Evolutionary conservation across 2,113 vertebrate genomes (phyloP), one percentile per base, ranked within the genome.

Genomic region (Papio anubis): DNA sequence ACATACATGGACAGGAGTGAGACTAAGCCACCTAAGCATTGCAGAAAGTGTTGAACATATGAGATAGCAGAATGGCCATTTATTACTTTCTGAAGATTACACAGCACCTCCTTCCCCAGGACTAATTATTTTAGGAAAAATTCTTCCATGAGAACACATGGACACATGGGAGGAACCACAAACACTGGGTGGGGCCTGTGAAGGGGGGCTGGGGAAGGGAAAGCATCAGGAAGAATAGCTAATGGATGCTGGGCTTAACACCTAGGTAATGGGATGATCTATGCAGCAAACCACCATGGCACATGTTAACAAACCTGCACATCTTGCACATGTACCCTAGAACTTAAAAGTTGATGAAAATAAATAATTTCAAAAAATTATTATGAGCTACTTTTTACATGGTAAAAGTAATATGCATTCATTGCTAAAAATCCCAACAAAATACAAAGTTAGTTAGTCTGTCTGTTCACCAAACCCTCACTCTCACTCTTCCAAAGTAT

Each of bases 41-140:
- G 43, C 83, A 93, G 70, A 81, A 90, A 81, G 14, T 38, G 10
- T 43, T 64, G 27, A 86, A 61, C 2, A 76, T 18, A 88, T 59
- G 27, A 87, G 3, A 43, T 27, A 23, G 6, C 17, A 86, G 27
- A 95, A 64, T 20, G 14, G n/a, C 9, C 68, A 50, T 78, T 50
- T 70, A 76, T 66, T 64, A 59, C 32, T 89, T 91, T 94, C 57
- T 90, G 79, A 96, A 89, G 35, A 93, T 91, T 73, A 45, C 14
- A 93, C 30, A 82, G 52, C 32, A 94, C 82, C 45, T 96, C 75
- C 93, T 91, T 61, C 81, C 52, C 87, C 52, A n/a, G 40, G 38
- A 85, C 5, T 72, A 90, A 73, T 57, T 70, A 6, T 78, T 82
- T 87, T 55, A 88, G 27, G 61, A 86, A 93, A 93, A 79, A 85